Base-by-base conservation (phyloP, 1,140 invertebrate genomes). In the Laupala kohalensis region DNA sequence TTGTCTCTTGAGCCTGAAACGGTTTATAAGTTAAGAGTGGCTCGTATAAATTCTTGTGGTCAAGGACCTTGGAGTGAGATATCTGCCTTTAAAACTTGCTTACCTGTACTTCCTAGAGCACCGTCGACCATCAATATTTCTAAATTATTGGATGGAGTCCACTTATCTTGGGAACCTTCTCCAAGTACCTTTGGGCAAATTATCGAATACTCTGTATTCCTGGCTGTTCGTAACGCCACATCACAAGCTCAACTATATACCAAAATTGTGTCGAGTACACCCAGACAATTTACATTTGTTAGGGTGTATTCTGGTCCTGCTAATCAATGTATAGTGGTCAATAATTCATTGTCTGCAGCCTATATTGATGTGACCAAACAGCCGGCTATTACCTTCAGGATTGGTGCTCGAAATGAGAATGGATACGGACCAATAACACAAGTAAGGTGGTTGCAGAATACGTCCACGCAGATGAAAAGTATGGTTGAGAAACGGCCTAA, bases 351-450 rank as follows among this genome's bases (percentile, higher is more conserved):
- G 27, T 85, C 89, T 67, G 90, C 92, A 4, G 97, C 97, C 29
- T 94, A 98, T 80, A 92, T 99, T 62, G 97, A 99, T 82, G 95
- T 91, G 19, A 94, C 94, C 24, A 92, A 92, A 25, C 99, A 99
- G 82, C 96, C 97, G 67, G 97, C 97, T 70, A 98, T 99, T 78
- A 98, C 99, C 73, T 99, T 99, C 84, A 87, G 97, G 77, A 99
- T 99, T 81, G 96, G 97, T 66, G 97, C 97, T 64, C 88, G 93
- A 74, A 99, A 99, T 84, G 96, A 99, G 75, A 98, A 99, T 82
- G 97, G 97, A 63, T 99, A 99, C 82, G 97, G 97, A 71, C 97
- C 97, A 67, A 96, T 97, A 15, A 99, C 97, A 9, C 97, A 99
- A 92, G 96, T 99, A 74, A 93, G 96, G 90, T 99, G 96, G 96